These are phyloP conservation scores for Leptopilina clavipes DNA, from an alignment of 1,140 invertebrate species.

Conservation along the genomic window DNA sequence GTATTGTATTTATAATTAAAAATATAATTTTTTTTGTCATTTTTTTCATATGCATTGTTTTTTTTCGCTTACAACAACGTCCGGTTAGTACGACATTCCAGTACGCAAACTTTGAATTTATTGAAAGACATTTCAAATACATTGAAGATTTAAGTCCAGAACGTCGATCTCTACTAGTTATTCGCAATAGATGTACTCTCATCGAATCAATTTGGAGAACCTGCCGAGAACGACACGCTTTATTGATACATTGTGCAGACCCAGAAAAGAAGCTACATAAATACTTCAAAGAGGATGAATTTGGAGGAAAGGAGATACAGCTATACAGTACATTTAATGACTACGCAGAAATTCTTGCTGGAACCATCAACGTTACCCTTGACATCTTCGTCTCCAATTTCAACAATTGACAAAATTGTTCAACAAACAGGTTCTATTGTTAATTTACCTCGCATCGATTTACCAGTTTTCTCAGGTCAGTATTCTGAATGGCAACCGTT, in stretches of 20 bases:
- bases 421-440: slow-evolving; percentile 9
- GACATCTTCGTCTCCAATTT: neutral
- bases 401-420: neutral
- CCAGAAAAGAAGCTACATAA: neutral
- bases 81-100: too few relatives aligned
- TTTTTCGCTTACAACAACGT: too few relatives aligned
- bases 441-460: neutral
- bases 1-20: too few relatives aligned
- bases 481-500: neutral
- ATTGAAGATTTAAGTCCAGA: neutral
- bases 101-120: neutral
- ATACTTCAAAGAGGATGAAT: neutral
- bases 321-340: neutral
- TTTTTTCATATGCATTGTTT: too few relatives aligned
- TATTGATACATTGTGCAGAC: neutral
- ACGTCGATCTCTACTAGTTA: neutral
- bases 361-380: neutral
- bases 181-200: neutral
- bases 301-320: neutral
- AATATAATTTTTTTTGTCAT: too few relatives aligned
- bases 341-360: neutral
- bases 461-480: neutral
- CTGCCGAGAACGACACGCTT: neutral
- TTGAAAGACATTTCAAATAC: slow-evolving; percentile 8
- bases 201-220: neutral